A percentile compares a stretch with the other conserved stretches of the same genome.
Conservation (phyloP, 2,113 vertebrate species). For the Psettodes erumei region DNA sequence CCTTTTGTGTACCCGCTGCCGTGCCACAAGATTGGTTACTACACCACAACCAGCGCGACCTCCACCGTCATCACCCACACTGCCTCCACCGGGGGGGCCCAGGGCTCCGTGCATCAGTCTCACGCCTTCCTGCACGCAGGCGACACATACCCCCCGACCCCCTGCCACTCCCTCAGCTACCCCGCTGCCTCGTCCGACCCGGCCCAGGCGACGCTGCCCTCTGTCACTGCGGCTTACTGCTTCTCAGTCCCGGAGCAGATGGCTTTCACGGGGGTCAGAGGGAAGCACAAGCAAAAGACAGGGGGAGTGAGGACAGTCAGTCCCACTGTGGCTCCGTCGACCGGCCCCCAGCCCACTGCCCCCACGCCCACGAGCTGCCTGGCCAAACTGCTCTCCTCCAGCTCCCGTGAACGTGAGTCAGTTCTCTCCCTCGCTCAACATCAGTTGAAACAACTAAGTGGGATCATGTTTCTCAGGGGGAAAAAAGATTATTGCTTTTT, state of each 20-base stretch:
- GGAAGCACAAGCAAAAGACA: slow-evolving; percentile 78
- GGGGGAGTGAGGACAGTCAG: slow-evolving; percentile 59
- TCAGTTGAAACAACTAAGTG: background rate
- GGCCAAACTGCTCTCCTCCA: slow-evolving; percentile 86
- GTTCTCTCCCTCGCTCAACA: background rate
- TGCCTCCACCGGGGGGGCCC: slow-evolving; percentile 68
- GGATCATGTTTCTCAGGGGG: background rate
- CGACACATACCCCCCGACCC: slow-evolving; percentile 57
- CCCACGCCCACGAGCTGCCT: slow-evolving; percentile 81
- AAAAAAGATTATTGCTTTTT: background rate
- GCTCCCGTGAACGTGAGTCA: slow-evolving; percentile 78
- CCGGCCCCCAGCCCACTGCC: slow-evolving; percentile 10
- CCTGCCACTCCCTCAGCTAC: slow-evolving; percentile 70
- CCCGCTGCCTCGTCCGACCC: slow-evolving; percentile 50
- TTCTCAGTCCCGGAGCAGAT: slow-evolving; percentile 79
- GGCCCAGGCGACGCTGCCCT: slow-evolving; percentile 52
- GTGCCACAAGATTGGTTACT: slow-evolving; percentile 77
- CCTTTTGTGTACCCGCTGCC: slow-evolving; percentile 73
- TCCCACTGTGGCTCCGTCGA: background rate
- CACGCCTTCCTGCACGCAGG: slow-evolving; percentile 65
- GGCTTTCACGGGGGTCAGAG: slow-evolving; percentile 31
- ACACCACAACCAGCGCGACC: slow-evolving; percentile 48
- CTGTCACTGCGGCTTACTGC: slow-evolving; percentile 56
- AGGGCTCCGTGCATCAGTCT: slow-evolving; percentile 47
- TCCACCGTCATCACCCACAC: slow-evolving; percentile 84